Evolutionary conservation across 30 jellyfish, hydroid and myxozoan species (phyloP).

Genomic region (Aurelia sp.): DNA sequence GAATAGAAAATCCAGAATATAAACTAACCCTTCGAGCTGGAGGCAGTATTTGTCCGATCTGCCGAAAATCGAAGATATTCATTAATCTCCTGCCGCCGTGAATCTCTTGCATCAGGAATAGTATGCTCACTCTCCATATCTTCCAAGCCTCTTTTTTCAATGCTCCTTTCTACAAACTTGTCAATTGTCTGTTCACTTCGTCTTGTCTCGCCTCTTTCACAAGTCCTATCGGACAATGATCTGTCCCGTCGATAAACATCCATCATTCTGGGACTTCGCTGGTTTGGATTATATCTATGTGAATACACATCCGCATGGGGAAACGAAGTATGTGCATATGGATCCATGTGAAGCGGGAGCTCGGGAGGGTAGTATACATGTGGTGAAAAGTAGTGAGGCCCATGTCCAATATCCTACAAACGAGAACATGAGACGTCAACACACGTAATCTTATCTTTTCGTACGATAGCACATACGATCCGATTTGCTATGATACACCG

Average conservation of each 20-base stretch:
- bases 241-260: slow-evolving; percentile 86
- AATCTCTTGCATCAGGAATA: slow-evolving; percentile 23
- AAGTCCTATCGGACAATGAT: slow-evolving; percentile 38
- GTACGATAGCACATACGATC: too few species aligned
- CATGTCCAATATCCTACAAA: slow-evolving; percentile 72
- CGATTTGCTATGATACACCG: too few species aligned
- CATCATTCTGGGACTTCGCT: slow-evolving; percentile 87
- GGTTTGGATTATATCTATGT: slow-evolving; percentile 68
- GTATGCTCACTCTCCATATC: slow-evolving; percentile 1
- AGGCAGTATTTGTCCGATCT: slow-evolving; percentile 2
- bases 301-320: slow-evolving; percentile 67
- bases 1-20: neutral
- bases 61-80: neutral
- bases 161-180: slow-evolving; percentile 17
- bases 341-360: slow-evolving; percentile 86
- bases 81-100: slow-evolving; percentile 3
- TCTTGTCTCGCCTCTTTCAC: slow-evolving; percentile 44
- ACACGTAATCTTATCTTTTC: too few species aligned
- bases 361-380: slow-evolving; percentile 86
- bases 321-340: slow-evolving; percentile 72
- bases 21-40: slow-evolving; percentile 6
- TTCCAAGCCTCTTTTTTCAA: slow-evolving; percentile 25
- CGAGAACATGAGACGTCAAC: neutral
- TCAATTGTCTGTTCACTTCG: slow-evolving; percentile 35
- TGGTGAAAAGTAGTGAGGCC: slow-evolving; percentile 74